Evolutionary conservation across 2,113 vertebrate species (phyloP).

Genomic region (Hypocryptadius cinnamomeus): DNA sequence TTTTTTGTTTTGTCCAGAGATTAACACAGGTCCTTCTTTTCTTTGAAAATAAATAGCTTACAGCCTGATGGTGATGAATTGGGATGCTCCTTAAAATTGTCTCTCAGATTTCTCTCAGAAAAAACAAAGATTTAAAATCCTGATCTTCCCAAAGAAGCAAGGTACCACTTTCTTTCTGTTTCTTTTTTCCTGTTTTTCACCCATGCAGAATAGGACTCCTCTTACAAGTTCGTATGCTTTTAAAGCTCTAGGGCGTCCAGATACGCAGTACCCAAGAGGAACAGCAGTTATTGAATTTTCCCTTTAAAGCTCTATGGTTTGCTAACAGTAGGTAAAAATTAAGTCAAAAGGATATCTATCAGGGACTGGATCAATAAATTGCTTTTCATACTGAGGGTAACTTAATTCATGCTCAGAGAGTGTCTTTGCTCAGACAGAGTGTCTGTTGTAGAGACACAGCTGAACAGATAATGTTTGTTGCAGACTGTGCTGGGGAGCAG

Average conservation of each 20-base stretch:
- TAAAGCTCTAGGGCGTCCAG: neutral
- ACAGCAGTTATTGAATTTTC: slow-evolving; percentile 21
- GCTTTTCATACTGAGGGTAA: slow-evolving; percentile 13
- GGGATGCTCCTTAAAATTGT: neutral
- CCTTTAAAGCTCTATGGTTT: neutral
- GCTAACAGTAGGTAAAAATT: slow-evolving; percentile 11
- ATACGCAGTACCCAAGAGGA: neutral
- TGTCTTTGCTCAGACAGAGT: slow-evolving; percentile 3
- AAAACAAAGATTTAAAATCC: neutral
- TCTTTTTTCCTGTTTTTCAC: neutral
- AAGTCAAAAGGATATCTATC: slow-evolving; percentile 39
- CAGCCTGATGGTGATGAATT: neutral
- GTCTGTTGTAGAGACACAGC: neutral
- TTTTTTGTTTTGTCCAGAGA: neutral
- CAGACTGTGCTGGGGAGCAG: neutral
- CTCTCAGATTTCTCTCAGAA: neutral
- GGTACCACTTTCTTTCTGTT: neutral
- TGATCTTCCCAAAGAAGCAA: neutral
- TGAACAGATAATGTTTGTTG: neutral
- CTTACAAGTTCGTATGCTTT: neutral
- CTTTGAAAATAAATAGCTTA: neutral
- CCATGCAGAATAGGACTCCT: neutral
- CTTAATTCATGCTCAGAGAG: slow-evolving; percentile 11
- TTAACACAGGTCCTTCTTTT: neutral
- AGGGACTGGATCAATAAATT: slow-evolving; percentile 38